phyloP scores from a whole-genome alignment of 2,797 vertebrate genomes.

The Masticophis lateralis region DNA sequence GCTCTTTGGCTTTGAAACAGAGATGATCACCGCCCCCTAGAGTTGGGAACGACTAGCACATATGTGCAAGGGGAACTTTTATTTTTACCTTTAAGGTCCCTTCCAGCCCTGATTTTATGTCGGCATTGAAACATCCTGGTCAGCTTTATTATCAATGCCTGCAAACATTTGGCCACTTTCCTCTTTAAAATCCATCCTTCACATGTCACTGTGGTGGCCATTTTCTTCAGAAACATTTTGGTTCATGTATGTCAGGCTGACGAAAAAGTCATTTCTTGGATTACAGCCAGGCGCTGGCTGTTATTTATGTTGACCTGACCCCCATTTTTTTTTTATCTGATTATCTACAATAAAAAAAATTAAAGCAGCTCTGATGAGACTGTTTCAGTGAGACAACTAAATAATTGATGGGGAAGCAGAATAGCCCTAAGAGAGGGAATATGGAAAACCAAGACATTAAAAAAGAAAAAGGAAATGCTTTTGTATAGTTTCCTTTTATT shows the following conservation, averaged over 20 bases:
- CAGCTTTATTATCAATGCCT: slow-evolving; percentile 65
- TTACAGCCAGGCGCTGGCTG: slow-evolving; percentile 50
- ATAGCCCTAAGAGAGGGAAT: background rate
- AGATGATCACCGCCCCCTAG: too few species aligned
- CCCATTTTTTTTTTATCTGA: slow-evolving; percentile 71
- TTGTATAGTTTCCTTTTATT: background rate
- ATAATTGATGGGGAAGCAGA: background rate
- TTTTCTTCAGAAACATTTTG: slow-evolving; percentile 67
- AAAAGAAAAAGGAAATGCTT: background rate
- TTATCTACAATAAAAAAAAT: slow-evolving; percentile 70
- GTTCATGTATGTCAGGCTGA: slow-evolving; percentile 63
- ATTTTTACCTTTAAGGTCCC: too few species aligned
- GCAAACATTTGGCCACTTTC: slow-evolving; percentile 63
- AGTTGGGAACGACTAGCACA: too few species aligned
- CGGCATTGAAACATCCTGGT: slow-evolving; percentile 55
- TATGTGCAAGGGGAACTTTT: too few species aligned
- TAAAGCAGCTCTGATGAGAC: slow-evolving; percentile 57
- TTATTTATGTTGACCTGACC: slow-evolving; percentile 61
- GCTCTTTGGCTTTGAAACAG: too few species aligned
- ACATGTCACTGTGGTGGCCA: slow-evolving; percentile 72
- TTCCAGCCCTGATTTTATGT: slow-evolving; percentile 9
- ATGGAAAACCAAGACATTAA: background rate
- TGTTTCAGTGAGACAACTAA: background rate
- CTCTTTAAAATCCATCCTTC: slow-evolving; percentile 63
- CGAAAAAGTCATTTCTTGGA: slow-evolving; percentile 60